Evolutionary conservation across 2,797 vertebrate genomes (phyloP), one percentile per base, ranked within the genome.

Genomic region (Malurus leucopterus): DNA sequence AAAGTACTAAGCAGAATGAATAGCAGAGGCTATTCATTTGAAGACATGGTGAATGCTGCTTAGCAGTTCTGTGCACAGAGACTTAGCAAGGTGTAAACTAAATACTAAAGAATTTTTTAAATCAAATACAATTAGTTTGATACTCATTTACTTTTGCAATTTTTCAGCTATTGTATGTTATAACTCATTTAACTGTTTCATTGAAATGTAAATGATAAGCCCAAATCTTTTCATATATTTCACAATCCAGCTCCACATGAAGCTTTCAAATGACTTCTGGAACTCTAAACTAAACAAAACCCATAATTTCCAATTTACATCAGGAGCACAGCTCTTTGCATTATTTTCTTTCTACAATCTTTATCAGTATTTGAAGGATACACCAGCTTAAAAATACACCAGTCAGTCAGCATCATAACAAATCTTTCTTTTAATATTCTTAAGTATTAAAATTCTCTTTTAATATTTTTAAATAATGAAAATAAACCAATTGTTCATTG

Each of bases 31-130:
- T n/a, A n/a, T n/a, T n/a, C n/a, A 43, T 86, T 61, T 26, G 61
- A 40, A 67, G 23, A 9, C 8, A 40, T 19, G 8, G 15, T 59
- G 65, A 73, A 53, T 40, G 14, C 53, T 70, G 44, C 23, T 47
- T 27, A 68, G 24, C 34, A 14, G 1, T 63, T 77, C 34, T 53
- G n/a, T 67, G 20, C 27, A 38, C 21, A 67, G 40, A 71, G 32
- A 15, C 22, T 21, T 46, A 24, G 9, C 41, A 54, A 79, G 18
- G 26, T 0, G 0, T 27, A 4, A 0, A 1, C 17, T 57, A 53
- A 70, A 53, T 61, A 61, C 18, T n/a, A 43, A 67, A 17, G 34
- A n/a, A 6, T 22, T 46, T 51, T 88, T 68, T 38, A 2, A 64
- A 73, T 19, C 18, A 68, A 63, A 41, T 62, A 8, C 15, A 21